phyloP scores from a whole-genome alignment of 2,113 vertebrate species.

The Chionodraco myersi region DNA sequence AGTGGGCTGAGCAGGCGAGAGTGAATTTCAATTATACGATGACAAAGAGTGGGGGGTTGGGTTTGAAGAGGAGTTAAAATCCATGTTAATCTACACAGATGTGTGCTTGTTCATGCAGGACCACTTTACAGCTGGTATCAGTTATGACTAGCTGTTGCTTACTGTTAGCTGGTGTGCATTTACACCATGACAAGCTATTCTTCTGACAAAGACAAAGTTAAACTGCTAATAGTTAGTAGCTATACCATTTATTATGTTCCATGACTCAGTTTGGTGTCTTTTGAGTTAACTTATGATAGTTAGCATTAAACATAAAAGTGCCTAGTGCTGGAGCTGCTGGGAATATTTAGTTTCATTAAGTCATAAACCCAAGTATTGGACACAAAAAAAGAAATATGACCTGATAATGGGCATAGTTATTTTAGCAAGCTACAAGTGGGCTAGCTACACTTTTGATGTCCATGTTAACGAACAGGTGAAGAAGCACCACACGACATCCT shows the following conservation, averaged over 20 bases:
- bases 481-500: no score
- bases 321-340: no score
- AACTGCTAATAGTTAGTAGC: not conserved
- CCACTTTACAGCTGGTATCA: not conserved
- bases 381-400: not conserved
- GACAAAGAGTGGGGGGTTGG: not conserved
- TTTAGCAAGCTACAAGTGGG: no score
- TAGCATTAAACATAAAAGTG: no score
- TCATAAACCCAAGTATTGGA: not conserved
- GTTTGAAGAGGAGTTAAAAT: not conserved
- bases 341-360: not conserved
- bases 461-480: no score
- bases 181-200: not conserved
- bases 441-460: no score
- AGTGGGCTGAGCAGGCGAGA: slow-evolving; percentile 3
- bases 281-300: no score
- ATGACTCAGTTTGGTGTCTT: not conserved
- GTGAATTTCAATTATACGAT: not conserved
- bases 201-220: not conserved
- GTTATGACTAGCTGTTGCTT: not conserved
- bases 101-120: not conserved
- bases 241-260: not conserved
- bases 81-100: not conserved
- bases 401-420: no score
- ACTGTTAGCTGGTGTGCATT: not conserved